Percentiles rank a stretch among this genome's conserved stretches.
These are phyloP conservation scores for Laticauda laticaudata DNA, from an alignment of 2,113 vertebrate genomes.

Conservation along the genomic window DNA sequence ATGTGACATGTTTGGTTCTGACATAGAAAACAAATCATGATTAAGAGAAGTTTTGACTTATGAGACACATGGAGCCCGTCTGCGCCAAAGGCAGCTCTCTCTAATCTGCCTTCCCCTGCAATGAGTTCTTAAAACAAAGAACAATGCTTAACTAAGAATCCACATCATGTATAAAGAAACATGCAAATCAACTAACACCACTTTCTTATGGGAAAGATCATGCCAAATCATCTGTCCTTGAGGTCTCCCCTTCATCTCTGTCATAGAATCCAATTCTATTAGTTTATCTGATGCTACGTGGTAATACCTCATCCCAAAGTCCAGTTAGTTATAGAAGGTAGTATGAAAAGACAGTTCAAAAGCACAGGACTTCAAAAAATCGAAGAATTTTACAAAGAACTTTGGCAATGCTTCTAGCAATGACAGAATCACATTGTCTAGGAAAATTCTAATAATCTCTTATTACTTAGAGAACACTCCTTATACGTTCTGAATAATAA, in stretches of 20 bases:
- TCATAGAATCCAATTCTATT: neutral
- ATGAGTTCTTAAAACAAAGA: too few species aligned
- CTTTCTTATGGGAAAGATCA: too few species aligned
- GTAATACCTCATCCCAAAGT: neutral
- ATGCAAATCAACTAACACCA: too few species aligned
- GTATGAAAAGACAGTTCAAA: too few species aligned
- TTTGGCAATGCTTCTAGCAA: neutral
- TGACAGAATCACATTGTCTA: neutral
- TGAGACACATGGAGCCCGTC: too few species aligned
- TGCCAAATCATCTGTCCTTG: neutral
- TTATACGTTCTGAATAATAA: neutral
- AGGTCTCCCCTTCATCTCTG: neutral
- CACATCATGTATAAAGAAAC: too few species aligned
- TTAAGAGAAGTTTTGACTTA: too few species aligned
- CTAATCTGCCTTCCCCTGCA: too few species aligned
- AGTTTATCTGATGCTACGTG: neutral
- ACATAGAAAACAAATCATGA: neutral
- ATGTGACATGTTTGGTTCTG: neutral
- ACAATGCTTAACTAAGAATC: too few species aligned
- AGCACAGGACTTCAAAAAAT: neutral
- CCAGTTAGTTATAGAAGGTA: too few species aligned
- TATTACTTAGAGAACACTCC: neutral
- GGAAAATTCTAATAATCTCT: neutral
- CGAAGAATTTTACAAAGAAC: neutral
- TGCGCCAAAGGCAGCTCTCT: too few species aligned